Evolutionary conservation across 2,888 invertebrate genomes (phyloP).

Genomic region (Sphaeridia pumilis): DNA sequence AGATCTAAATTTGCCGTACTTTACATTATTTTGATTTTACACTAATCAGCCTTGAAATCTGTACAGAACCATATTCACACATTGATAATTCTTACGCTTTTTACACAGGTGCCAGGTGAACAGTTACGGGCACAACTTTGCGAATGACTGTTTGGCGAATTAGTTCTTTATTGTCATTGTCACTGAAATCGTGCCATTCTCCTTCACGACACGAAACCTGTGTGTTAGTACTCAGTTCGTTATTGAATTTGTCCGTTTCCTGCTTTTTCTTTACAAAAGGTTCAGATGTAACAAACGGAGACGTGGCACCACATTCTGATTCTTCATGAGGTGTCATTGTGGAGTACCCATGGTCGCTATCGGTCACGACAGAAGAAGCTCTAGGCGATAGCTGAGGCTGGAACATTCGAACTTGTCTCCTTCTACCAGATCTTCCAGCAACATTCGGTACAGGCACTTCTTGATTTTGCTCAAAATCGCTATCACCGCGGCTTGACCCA

Average conservation of each 20-base stretch:
- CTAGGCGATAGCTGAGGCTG: slow-evolving; percentile 20
- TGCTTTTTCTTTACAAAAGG: too few relatives aligned
- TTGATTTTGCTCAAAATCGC: slow-evolving; percentile 17
- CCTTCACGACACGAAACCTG: not conserved
- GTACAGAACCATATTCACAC: too few relatives aligned
- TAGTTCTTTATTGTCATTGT: not conserved
- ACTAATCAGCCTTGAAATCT: too few relatives aligned
- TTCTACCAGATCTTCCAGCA: slow-evolving; percentile 11
- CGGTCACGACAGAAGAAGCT: slow-evolving; percentile 37
- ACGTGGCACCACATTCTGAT: slow-evolving; percentile 46
- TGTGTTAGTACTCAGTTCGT: not conserved
- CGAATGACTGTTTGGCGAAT: slow-evolving; percentile 1
- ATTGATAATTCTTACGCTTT: too few relatives aligned
- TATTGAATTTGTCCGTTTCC: too few relatives aligned
- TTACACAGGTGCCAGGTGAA: slow-evolving; percentile 18
- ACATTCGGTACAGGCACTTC: slow-evolving; percentile 5
- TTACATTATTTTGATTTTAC: too few relatives aligned
- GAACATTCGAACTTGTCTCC: slow-evolving; percentile 14
- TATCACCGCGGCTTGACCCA: slow-evolving; percentile 20
- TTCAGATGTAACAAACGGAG: slow-evolving; percentile 13
- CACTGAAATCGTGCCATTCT: not conserved
- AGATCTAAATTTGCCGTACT: too few relatives aligned
- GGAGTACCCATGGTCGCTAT: slow-evolving; percentile 90
- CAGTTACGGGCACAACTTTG: slow-evolving; percentile 18
- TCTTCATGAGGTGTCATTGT: slow-evolving; percentile 89